phyloP scores from a whole-genome alignment of 2,888 invertebrate species.

The Ametastegia equiseti region DNA sequence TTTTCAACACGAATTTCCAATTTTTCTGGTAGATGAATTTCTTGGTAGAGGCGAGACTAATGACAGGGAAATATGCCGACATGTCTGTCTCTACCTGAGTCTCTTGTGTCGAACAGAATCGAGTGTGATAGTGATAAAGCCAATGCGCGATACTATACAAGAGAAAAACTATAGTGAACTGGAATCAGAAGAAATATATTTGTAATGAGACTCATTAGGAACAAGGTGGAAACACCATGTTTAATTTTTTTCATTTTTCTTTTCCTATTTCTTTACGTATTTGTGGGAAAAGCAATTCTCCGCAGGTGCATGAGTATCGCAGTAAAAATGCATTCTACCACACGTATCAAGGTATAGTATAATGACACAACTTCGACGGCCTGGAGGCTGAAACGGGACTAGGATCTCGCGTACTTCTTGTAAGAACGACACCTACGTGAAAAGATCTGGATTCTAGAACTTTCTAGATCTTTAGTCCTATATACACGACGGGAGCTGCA shows the following conservation, averaged over 20 bases:
- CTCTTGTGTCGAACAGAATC: too few species aligned
- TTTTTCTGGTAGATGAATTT: too few species aligned
- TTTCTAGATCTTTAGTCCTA: conserved; percentile 27
- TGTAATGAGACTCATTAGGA: too few species aligned
- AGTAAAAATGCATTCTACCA: not conserved
- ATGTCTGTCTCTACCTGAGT: too few species aligned
- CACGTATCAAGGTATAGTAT: not conserved
- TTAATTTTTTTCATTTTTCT: not conserved
- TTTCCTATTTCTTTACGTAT: not conserved
- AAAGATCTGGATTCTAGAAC: conserved; percentile 36
- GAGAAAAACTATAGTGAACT: too few species aligned
- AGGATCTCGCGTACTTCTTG: conserved; percentile 15
- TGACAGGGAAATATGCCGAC: too few species aligned
- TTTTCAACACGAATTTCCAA: too few species aligned
- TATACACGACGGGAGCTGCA: not conserved
- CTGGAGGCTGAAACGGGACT: not conserved
- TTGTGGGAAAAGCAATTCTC: not conserved
- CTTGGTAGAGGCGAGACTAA: too few species aligned
- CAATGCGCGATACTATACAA: too few species aligned
- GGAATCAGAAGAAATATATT: too few species aligned
- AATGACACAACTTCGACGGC: not conserved
- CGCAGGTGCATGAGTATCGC: not conserved
- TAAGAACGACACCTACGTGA: conserved; percentile 32
- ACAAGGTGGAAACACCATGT: too few species aligned
- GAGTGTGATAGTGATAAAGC: too few species aligned